phyloP scores from a whole-genome alignment of 2,888 invertebrate species.

The Drosophila histrio region DNA sequence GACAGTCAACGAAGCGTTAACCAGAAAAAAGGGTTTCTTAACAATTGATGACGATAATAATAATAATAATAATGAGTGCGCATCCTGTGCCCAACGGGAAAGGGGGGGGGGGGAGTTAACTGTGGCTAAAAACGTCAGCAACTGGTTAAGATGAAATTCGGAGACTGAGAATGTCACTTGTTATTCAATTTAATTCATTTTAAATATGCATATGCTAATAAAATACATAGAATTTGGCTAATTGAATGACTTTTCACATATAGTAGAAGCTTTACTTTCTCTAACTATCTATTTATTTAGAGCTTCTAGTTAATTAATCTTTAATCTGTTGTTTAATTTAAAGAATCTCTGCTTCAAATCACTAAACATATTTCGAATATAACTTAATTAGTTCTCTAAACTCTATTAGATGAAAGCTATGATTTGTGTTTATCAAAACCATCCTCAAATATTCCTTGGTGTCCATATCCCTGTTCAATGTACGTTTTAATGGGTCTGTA shows the following conservation, averaged over 20 bases:
- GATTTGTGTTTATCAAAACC: neutral
- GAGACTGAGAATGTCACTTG: no score
- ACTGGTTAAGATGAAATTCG: neutral
- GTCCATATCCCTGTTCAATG: conserved; percentile 1
- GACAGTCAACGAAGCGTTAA: conserved; percentile 59
- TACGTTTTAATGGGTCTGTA: conserved; percentile 28
- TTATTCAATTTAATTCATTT: no score
- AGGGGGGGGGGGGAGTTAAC: no score
- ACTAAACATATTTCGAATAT: neutral
- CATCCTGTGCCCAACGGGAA: neutral
- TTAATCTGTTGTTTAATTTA: no score
- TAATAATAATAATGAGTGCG: conserved; percentile 4
- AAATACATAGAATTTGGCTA: no score
- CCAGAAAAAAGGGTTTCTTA: conserved; percentile 38
- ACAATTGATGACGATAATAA: conserved; percentile 15
- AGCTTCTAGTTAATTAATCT: no score
- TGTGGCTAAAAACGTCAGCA: conserved; percentile 4
- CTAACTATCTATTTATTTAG: no score
- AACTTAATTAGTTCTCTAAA: neutral
- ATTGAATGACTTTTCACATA: no score
- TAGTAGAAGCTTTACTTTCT: no score
- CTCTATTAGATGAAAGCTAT: neutral
- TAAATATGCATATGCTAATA: no score
- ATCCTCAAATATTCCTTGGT: neutral
- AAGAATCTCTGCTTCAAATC: no score